These are phyloP conservation scores for Erinaceus europaeus DNA, from an alignment of 2,113 vertebrate genomes.

Conservation along the genomic window DNA sequence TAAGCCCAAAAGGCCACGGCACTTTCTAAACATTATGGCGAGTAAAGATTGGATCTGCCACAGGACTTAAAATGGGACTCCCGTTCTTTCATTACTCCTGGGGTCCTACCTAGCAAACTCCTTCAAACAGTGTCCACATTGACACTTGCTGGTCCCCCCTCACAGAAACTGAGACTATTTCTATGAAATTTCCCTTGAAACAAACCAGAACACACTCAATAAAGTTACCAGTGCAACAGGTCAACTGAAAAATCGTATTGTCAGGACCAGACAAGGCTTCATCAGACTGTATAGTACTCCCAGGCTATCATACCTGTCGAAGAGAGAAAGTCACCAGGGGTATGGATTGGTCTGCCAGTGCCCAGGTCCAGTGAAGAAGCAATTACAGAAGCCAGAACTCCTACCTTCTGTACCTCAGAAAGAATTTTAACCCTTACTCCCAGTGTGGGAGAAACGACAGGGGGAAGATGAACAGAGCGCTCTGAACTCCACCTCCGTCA, in stretches of 20 bases:
- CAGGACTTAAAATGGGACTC: neutral
- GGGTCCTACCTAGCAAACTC: neutral
- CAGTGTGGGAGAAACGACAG: too few species aligned
- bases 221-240: neutral
- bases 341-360: too few species aligned
- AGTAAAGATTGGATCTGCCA: neutral
- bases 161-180: neutral
- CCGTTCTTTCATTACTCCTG: neutral
- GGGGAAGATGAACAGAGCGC: too few species aligned
- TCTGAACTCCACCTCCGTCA: too few species aligned
- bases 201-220: neutral
- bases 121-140: neutral
- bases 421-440: too few species aligned
- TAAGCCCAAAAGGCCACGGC: neutral
- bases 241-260: neutral
- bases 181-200: neutral
- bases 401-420: too few species aligned
- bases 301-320: neutral
- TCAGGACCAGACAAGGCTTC: neutral
- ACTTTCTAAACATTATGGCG: neutral
- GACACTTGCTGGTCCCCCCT: neutral
- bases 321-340: neutral
- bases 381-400: too few species aligned
- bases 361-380: too few species aligned
- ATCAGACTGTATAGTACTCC: neutral